Evolutionary conservation across 2,797 vertebrate genomes (phyloP), one percentile per base, ranked within the genome.

Genomic region (Acanthurus leucopareius): DNA sequence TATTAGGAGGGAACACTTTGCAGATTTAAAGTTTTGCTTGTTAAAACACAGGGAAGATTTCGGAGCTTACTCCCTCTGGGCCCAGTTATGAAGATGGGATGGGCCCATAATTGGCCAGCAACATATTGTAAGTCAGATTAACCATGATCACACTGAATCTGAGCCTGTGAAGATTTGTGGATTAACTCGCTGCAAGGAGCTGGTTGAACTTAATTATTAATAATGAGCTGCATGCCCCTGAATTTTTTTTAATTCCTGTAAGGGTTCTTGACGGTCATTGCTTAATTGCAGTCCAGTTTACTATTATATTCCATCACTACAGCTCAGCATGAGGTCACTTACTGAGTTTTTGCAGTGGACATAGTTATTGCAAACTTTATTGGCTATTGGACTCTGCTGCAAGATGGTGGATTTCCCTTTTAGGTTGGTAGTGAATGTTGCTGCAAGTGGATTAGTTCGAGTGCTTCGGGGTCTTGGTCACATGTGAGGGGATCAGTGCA

Each of bases 171-270:
- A 70, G 61, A 80, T 77, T 64, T 86, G 54, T 76, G 79, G 75
- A 86, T 90, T 75, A 88, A 65, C 65, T 76, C 78, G n/a, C 68
- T 53, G 77, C 69, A 77, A 79, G 65, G 68, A 78, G 69, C 57
- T 69, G 66, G 70, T 59, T 84, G 82, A 87, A 82, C 67, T 80
- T 89, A 84, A 85, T 88, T 84, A 87, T 85, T 82, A 64, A 63
- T 85, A 86, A 87, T 83, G 79, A 87, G 86, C 71, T 82, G 74
- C 64, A 79, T 75, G 59, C 20, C n/a, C 15, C n/a, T 71, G 40
- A 83, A 86, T 25, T 63, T 77, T 15, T 40, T 67, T 75, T 59
- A 61, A 72, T 65, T 83, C 42, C 56, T 72, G 69, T 69, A 53
- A 49, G 19, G 14, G 20, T 63, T 75, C 56, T 52, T 65, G 45